Percentiles rank a stretch among this genome's conserved stretches.
phyloP scores from a whole-genome alignment of 2,797 vertebrate species.

The Eleutherodactylus coqui region DNA sequence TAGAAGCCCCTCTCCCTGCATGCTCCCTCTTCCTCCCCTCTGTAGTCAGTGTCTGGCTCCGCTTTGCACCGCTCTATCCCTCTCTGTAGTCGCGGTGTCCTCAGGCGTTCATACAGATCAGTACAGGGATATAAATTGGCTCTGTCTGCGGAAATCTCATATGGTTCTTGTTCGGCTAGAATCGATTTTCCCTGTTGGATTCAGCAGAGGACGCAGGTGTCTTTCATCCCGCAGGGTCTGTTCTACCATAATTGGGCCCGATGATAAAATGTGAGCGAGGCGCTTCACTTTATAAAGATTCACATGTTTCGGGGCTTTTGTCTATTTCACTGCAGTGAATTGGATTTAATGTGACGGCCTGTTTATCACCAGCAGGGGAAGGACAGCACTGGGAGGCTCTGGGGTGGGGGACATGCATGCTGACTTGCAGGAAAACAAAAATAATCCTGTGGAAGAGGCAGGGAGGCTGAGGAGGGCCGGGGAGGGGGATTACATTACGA shows the following conservation, averaged over 20 bases:
- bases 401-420: background rate
- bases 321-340: background rate
- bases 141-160: background rate
- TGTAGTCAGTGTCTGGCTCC: background rate
- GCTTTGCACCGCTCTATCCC: background rate
- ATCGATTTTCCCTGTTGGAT: constrained; percentile 22
- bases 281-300: background rate
- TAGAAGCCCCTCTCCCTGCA: background rate
- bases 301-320: background rate
- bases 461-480: background rate
- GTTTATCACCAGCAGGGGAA: background rate
- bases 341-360: constrained; percentile 2
- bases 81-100: background rate
- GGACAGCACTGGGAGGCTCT: background rate
- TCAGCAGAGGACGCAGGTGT: background rate
- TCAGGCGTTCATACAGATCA: background rate
- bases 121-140: constrained; percentile 4
- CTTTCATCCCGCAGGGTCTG: background rate
- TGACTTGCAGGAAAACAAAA: constrained; percentile 59
- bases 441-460: constrained; percentile 48
- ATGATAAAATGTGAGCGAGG: background rate
- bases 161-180: background rate
- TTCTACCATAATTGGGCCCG: background rate
- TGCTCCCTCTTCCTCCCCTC: background rate
- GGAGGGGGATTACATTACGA: constrained; percentile 62